These are phyloP conservation scores for Eulemur albifrons DNA, from an alignment of 2,797 vertebrate genomes.

Conservation along the genomic window DNA sequence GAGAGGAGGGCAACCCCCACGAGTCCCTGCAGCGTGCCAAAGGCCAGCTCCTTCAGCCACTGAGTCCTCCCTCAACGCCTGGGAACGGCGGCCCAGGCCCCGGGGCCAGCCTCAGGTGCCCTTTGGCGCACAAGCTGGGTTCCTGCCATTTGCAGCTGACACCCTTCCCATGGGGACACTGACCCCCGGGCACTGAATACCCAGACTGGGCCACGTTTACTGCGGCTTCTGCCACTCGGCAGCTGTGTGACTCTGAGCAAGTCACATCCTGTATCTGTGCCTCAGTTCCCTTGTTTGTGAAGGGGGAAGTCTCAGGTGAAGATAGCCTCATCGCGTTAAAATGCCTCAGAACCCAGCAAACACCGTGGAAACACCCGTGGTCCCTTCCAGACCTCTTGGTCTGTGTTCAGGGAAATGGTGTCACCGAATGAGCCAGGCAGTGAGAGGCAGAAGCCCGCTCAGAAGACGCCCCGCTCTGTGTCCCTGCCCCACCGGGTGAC, in stretches of 20 bases:
- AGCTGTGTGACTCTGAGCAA: background rate
- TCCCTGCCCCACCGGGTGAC: background rate
- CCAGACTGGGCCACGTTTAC: accelerated
- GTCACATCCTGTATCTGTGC: background rate
- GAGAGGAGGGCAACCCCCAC: background rate
- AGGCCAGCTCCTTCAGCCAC: background rate
- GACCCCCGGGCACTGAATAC: accelerated
- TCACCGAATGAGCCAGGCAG: background rate
- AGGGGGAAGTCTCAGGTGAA: background rate
- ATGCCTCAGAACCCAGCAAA: accelerated
- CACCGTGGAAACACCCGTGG: accelerated
- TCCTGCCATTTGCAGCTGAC: accelerated
- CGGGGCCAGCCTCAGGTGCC: background rate
- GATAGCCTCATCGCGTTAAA: accelerated
- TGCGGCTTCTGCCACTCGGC: background rate
- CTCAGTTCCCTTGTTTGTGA: background rate
- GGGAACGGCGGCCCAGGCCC: background rate
- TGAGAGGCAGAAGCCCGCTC: background rate
- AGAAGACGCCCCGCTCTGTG: accelerated
- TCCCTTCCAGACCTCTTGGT: background rate
- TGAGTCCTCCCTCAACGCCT: accelerated
- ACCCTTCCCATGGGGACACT: accelerated
- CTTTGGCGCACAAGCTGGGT: too few species aligned
- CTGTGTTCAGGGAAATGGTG: accelerated
- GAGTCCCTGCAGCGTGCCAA: accelerated